A percentile compares a stretch with the other conserved stretches of the same genome.
phyloP scores from a whole-genome alignment of 2,797 vertebrate genomes.

The Lepilemur septentrionalis region DNA sequence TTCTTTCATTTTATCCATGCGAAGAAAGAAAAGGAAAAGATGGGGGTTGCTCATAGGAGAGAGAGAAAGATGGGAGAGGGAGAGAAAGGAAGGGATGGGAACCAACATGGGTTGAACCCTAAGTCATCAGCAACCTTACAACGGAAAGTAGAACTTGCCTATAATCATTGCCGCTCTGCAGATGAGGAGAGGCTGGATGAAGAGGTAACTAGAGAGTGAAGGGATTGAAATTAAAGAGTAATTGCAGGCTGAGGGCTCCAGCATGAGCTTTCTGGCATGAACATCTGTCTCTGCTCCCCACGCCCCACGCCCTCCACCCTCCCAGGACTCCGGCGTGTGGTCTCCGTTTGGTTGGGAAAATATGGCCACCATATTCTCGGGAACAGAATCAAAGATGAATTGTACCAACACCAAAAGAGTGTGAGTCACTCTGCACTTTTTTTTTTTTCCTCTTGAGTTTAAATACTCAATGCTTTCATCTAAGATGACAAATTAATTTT shows the following conservation, averaged over 20 bases:
- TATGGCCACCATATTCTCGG: background rate
- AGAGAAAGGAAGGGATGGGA: background rate
- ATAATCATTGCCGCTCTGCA: accelerated
- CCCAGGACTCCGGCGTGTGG: background rate
- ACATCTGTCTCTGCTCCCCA: accelerated
- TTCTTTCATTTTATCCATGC: background rate
- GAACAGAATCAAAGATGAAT: background rate
- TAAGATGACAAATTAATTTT: background rate
- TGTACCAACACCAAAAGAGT: too few species aligned
- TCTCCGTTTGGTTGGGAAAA: background rate
- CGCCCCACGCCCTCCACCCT: background rate
- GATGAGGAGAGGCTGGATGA: accelerated
- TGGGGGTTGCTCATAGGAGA: accelerated
- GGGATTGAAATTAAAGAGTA: accelerated
- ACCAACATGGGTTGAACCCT: accelerated
- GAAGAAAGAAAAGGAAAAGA: background rate
- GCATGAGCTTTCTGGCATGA: background rate
- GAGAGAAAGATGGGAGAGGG: background rate
- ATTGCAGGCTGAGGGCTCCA: too few species aligned
- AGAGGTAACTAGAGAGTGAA: background rate
- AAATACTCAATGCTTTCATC: background rate
- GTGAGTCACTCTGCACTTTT: background rate
- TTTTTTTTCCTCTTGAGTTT: background rate
- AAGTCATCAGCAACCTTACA: background rate
- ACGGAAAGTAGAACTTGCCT: background rate